phyloP scores from a whole-genome alignment of 2,113 vertebrate genomes.

The Pollachius pollachius region DNA sequence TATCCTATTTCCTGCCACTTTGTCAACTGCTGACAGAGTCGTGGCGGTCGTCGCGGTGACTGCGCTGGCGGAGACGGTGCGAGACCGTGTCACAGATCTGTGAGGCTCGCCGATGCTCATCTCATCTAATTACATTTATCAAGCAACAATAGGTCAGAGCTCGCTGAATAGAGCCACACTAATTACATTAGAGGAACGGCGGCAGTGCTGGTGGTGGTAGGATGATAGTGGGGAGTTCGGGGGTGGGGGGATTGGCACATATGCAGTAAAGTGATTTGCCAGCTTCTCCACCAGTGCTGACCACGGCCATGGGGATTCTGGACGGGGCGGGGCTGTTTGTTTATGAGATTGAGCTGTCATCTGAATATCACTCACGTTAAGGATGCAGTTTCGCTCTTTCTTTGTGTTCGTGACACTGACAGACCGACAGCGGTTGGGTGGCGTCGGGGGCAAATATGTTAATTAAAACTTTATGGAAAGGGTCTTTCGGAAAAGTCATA shows the following conservation, averaged over 20 bases:
- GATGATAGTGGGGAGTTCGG: too few species aligned
- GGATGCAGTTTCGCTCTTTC: conserved; percentile 1
- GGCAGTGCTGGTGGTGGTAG: too few species aligned
- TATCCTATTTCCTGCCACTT: conserved; percentile 13
- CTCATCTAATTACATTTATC: conserved; percentile 34
- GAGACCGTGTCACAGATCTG: neutral
- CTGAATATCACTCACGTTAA: conserved; percentile 27
- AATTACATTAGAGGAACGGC: conserved; percentile 38
- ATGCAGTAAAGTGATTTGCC: conserved; percentile 22
- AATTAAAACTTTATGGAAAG: too few species aligned
- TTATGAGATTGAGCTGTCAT: conserved; percentile 39
- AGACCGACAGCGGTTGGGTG: too few species aligned
- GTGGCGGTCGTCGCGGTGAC: neutral
- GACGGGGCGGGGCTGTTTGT: conserved; percentile 18
- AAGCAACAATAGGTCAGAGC: conserved; percentile 11
- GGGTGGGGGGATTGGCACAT: neutral
- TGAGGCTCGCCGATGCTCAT: conserved; percentile 11
- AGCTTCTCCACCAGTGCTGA: neutral
- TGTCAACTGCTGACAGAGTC: neutral
- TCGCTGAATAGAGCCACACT: conserved; percentile 17
- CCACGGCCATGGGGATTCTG: neutral
- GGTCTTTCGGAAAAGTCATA: too few species aligned
- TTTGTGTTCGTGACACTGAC: too few species aligned
- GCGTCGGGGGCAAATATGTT: too few species aligned
- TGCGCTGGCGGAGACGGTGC: neutral